Conservation (phyloP, 2,797 vertebrate genomes). For the Eutrigla gurnardus region DNA sequence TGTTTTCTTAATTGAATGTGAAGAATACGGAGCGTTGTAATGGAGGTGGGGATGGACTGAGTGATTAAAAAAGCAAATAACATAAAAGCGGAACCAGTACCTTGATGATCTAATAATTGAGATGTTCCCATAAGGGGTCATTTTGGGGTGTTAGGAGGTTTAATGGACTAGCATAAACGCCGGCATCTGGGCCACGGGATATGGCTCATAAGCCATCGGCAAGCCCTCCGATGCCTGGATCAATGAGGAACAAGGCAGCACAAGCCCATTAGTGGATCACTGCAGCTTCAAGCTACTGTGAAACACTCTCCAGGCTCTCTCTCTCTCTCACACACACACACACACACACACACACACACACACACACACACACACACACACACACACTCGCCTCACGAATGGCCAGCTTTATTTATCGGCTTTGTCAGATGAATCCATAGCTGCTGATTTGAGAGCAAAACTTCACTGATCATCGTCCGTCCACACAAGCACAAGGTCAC, state of each 20-base stretch:
- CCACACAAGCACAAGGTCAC: constrained; percentile 8
- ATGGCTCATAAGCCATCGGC: constrained; percentile 69
- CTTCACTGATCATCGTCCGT: constrained; percentile 58
- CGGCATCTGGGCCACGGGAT: constrained; percentile 48
- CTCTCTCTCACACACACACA: no score
- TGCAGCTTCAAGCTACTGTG: constrained; percentile 63
- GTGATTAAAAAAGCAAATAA: constrained; percentile 47
- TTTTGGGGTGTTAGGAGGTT: constrained; percentile 59
- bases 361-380: not conserved
- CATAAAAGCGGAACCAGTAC: constrained; percentile 29
- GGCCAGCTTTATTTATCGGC: constrained; percentile 73
- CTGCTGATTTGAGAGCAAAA: constrained; percentile 75
- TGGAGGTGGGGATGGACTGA: not conserved
- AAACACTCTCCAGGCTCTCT: constrained; percentile 46
- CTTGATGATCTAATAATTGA: constrained; percentile 66
- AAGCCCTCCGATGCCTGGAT: constrained; percentile 61
- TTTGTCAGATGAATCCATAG: constrained; percentile 81
- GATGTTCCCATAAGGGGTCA: constrained; percentile 51
- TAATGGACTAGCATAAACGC: constrained; percentile 69
- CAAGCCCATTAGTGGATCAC: constrained; percentile 77
- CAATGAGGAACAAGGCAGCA: constrained; percentile 74
- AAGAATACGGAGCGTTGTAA: constrained; percentile 12
- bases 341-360: no score
- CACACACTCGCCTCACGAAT: constrained; percentile 18
- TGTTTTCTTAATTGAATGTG: constrained; percentile 36